Conservation (phyloP, 2,113 vertebrate genomes). For the Lophotis ruficrista region DNA sequence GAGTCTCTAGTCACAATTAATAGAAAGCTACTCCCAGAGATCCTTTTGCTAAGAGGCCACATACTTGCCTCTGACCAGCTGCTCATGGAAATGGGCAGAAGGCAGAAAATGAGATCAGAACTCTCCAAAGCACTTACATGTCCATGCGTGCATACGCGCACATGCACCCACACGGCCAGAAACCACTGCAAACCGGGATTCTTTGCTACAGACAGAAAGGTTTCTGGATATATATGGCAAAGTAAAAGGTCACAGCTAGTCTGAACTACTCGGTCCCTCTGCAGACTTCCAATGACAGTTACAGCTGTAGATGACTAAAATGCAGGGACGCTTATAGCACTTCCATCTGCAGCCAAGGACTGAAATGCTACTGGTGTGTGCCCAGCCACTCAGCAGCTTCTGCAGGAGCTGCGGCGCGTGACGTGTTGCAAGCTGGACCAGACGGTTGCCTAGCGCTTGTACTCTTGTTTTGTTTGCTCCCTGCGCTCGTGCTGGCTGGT, state of each 20-base stretch:
- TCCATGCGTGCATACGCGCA: rapidly evolving
- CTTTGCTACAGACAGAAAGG: background rate
- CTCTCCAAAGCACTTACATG: background rate
- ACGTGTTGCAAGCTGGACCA: background rate
- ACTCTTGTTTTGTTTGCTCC: constrained; percentile 13
- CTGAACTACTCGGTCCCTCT: background rate
- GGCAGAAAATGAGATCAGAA: constrained; percentile 1
- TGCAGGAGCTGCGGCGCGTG: rapidly evolving
- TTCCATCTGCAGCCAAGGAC: background rate
- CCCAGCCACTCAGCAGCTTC: background rate
- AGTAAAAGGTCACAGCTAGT: background rate
- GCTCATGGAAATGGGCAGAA: background rate
- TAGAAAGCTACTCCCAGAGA: background rate
- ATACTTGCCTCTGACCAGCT: background rate
- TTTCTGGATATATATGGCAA: background rate
- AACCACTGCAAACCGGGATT: background rate
- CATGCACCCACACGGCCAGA: background rate
- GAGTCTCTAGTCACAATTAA: background rate
- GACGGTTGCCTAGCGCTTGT: background rate
- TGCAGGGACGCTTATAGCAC: background rate
- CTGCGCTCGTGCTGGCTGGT: background rate
- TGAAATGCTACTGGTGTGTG: background rate
- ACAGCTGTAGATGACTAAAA: background rate
- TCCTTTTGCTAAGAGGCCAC: background rate
- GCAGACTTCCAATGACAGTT: background rate